These are phyloP conservation scores for Stichodactyla mertensii DNA, from an alignment of 64 coral and sea anemone species.

Conservation along the genomic window DNA sequence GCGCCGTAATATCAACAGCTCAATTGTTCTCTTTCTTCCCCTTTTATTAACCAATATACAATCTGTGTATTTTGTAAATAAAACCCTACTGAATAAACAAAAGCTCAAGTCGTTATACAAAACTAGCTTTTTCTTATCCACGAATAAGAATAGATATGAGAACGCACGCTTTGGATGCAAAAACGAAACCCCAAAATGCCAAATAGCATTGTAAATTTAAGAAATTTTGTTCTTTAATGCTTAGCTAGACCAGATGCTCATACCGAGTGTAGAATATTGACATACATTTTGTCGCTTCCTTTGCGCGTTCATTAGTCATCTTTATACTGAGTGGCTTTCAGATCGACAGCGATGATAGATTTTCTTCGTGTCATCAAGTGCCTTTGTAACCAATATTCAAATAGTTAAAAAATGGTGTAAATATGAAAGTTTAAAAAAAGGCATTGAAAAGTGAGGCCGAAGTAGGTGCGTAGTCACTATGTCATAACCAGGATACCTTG, in stretches of 20 bases:
- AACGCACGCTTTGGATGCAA: too few relatives aligned
- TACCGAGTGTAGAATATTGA: not conserved
- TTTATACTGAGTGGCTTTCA: not conserved
- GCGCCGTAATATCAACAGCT: not conserved
- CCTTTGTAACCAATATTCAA: not conserved
- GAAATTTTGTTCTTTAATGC: too few relatives aligned
- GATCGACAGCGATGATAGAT: too few relatives aligned
- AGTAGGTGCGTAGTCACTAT: too few relatives aligned
- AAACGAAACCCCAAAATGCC: too few relatives aligned
- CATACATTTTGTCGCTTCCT: not conserved
- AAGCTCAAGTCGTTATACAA: too few relatives aligned
- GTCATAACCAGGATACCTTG: too few relatives aligned
- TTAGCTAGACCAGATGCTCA: not conserved
- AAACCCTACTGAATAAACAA: not conserved
- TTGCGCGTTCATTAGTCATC: not conserved
- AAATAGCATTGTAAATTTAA: too few relatives aligned
- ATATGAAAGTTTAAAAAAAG: too few relatives aligned
- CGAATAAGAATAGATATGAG: too few relatives aligned
- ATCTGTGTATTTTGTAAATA: not conserved
- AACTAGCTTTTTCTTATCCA: too few relatives aligned
- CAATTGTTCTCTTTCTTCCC: not conserved
- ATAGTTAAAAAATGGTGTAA: not conserved
- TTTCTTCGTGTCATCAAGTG: not conserved
- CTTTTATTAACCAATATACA: not conserved
- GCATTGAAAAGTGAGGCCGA: too few relatives aligned